These are phyloP conservation scores for Ichneumon xanthorius DNA, from an alignment of 2,888 invertebrate genomes.

Conservation along the genomic window DNA sequence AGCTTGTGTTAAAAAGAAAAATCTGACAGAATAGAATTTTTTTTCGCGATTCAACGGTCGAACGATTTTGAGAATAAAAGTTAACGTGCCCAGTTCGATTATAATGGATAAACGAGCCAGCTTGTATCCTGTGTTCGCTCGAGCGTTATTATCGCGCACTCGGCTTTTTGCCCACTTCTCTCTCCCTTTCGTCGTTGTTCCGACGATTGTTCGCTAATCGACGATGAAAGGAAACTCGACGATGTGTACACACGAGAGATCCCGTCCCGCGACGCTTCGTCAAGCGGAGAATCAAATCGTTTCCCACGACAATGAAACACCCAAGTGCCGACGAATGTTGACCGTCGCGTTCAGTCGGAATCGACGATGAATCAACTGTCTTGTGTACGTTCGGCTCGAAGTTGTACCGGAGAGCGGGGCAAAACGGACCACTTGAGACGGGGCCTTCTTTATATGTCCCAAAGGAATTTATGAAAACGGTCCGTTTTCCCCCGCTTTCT, in stretches of 20 bases:
- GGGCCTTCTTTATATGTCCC: too few relatives aligned
- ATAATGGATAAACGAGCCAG: slow-evolving; percentile 21
- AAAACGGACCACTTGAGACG: too few relatives aligned
- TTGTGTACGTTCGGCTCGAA: too few relatives aligned
- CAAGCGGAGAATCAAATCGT: slow-evolving; percentile 22
- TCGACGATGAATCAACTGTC: neutral
- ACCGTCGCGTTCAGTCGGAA: neutral
- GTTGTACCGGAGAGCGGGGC: too few relatives aligned
- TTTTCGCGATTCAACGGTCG: slow-evolving; percentile 44
- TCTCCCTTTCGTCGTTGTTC: neutral
- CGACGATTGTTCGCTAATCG: slow-evolving; percentile 30
- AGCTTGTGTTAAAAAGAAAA: slow-evolving; percentile 1
- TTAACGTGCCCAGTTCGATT: slow-evolving; percentile 15
- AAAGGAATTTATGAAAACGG: too few relatives aligned
- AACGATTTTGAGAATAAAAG: slow-evolving; percentile 45
- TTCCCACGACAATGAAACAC: slow-evolving; percentile 52
- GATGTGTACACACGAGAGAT: slow-evolving; percentile 8
- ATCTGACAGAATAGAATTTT: slow-evolving; percentile 4
- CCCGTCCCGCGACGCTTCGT: neutral
- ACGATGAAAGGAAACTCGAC: slow-evolving; percentile 41
- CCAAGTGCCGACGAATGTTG: neutral
- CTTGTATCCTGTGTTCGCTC: slow-evolving; percentile 1
- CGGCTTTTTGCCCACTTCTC: neutral
- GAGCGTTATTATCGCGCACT: neutral
- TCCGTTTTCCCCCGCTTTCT: too few relatives aligned